These are phyloP conservation scores for Diuraphis noxia DNA, from an alignment of 1,140 invertebrate genomes.

Conservation along the genomic window DNA sequence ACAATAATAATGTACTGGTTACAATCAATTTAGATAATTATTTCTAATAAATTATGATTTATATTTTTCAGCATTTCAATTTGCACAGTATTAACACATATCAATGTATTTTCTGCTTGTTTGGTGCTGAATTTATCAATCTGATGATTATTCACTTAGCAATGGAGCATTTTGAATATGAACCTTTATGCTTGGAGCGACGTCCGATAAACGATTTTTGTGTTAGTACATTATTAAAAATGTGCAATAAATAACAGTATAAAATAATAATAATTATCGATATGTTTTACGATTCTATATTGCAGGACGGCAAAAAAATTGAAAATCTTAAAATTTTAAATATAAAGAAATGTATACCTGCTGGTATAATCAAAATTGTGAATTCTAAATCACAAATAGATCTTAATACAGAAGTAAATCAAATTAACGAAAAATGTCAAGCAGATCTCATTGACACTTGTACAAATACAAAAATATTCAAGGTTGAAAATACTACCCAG, in stretches of 20 bases:
- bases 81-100: neutral
- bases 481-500: neutral
- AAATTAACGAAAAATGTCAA: neutral
- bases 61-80: slow-evolving; percentile 33
- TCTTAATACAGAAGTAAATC: neutral
- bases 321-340: slow-evolving; percentile 19
- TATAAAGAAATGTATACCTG: neutral
- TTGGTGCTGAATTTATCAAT: neutral
- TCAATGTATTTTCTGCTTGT: slow-evolving; percentile 37
- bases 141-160: neutral
- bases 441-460: neutral
- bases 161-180: slow-evolving; percentile 48
- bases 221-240: neutral
- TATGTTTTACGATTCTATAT: neutral
- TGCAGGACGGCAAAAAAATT: neutral
- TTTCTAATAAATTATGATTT: neutral
- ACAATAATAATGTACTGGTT: too few species aligned
- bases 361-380: neutral
- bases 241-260: neutral
- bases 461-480: neutral
- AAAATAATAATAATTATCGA: neutral
- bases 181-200: slow-evolving; percentile 27
- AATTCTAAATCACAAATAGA: neutral
- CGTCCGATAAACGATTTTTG: neutral
- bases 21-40: neutral